phyloP scores from a whole-genome alignment of 2,113 vertebrate species.

The Calyptommatus sinebrachiatus region DNA sequence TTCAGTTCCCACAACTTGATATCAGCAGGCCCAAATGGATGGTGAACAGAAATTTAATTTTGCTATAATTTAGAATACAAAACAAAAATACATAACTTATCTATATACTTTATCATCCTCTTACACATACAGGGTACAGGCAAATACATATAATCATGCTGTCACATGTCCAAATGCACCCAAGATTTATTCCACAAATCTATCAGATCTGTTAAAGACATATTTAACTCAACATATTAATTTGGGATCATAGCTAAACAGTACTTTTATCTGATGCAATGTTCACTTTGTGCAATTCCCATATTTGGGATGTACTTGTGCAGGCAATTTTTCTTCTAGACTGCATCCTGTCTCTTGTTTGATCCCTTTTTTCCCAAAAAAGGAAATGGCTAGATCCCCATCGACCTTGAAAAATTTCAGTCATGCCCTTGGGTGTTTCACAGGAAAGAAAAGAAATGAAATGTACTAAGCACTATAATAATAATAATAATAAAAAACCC shows the following conservation, averaged over 20 bases:
- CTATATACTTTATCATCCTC: no score
- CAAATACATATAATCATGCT: no score
- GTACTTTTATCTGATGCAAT: not conserved
- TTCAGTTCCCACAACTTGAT: not conserved
- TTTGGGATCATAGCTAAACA: not conserved
- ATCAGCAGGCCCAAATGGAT: no score
- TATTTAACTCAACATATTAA: not conserved
- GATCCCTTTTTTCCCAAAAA: not conserved
- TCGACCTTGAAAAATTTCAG: not conserved
- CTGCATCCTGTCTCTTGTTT: not conserved
- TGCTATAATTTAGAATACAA: not conserved
- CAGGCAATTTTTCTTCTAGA: not conserved
- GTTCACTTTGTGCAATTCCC: not conserved
- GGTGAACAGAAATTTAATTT: not conserved
- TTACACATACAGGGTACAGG: no score
- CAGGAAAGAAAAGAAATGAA: slow-evolving; percentile 34
- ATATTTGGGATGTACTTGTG: not conserved
- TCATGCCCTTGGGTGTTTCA: not conserved
- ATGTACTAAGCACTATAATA: not conserved
- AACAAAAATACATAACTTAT: no score
- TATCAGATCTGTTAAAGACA: not conserved
- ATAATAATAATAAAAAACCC: not conserved
- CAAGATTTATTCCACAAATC: not conserved
- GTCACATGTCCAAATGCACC: no score
- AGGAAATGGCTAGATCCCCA: not conserved